Evolutionary conservation across 2,113 vertebrate species (phyloP).

Genomic region (Mormyrus lacerda): DNA sequence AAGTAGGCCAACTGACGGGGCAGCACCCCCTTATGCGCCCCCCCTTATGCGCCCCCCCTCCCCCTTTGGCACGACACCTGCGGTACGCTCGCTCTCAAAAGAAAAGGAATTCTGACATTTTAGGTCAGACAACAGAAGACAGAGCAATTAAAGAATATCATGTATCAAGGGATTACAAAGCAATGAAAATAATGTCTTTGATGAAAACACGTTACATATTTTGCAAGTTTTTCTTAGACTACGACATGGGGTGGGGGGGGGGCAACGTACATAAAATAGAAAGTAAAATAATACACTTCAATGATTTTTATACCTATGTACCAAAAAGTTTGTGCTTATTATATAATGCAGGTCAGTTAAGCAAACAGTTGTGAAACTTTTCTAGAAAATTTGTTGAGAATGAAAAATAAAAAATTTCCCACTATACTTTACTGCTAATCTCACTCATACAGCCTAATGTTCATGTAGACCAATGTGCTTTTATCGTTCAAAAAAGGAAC

Average conservation of each 20-base stretch:
- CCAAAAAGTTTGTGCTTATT: not conserved
- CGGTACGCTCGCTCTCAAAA: not conserved
- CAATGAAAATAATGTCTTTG: not conserved
- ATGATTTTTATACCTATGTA: not conserved
- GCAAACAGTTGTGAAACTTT: not conserved
- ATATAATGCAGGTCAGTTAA: not conserved
- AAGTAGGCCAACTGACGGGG: not conserved
- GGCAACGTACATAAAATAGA: not conserved
- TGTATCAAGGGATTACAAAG: not conserved
- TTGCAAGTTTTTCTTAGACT: not conserved
- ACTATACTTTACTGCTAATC: not conserved
- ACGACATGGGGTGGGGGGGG: not conserved
- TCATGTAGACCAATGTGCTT: not conserved
- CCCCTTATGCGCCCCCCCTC: too few relatives aligned
- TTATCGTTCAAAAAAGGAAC: not conserved
- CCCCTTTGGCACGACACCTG: too few relatives aligned
- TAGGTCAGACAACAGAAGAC: not conserved
- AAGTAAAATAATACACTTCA: not conserved
- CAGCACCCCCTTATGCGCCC: not conserved
- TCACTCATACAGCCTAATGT: not conserved
- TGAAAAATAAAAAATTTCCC: not conserved
- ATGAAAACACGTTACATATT: not conserved
- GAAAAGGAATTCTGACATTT: not conserved
- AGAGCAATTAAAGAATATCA: not conserved
- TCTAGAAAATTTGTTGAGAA: not conserved